Base-by-base conservation (phyloP, 2,888 invertebrate genomes). In the Temnothorax unifasciatus region DNA sequence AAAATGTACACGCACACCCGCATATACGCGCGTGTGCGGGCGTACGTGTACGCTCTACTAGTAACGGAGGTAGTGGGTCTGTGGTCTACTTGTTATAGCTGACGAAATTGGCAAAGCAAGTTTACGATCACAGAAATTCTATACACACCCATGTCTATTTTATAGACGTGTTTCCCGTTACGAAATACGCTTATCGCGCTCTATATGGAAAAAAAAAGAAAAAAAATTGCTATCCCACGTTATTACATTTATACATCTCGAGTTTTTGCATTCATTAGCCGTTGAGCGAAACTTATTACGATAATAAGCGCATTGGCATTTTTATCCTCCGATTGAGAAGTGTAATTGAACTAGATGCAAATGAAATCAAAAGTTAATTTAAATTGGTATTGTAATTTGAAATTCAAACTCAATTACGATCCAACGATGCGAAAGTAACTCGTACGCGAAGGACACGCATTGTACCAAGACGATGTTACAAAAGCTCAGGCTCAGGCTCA, bases 51-150 rank as follows among this genome's bases (percentile, higher is more conserved):
- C 86, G 83, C 81, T 91, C 86, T 64, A 41, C 86, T 64, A 41
- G 74, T 76, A 86, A 86, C 87, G 87, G 82, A 86, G 87, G 73
- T 88, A 85, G 85, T 82, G 83, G 83, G 86, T 87, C 88, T 89
- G 25, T 25, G 25, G 25, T 25, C 25, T 25, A 86, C 84, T 79
- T 84, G 61, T 79, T 84, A 59, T 82, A 90, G 85, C 84, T 87
- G 66, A 82, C 85, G 84, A 87, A 90, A 85, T 91, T 89, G 84
- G 85, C 89, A 85, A 87, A 90, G 59, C 87, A 90, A 86, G 82
- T 91, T 88, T 86, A 87, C 90, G 90, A 92, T 92, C 92, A 92
- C 92, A 92, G 92, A 92, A 89, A 92, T 91, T 92, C 92, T 89
- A 87, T 90, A 86, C 86, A 88, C 83, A 79, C 0, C 9, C 84